phyloP scores from a whole-genome alignment of 2,113 vertebrate genomes.

The Ia io region DNA sequence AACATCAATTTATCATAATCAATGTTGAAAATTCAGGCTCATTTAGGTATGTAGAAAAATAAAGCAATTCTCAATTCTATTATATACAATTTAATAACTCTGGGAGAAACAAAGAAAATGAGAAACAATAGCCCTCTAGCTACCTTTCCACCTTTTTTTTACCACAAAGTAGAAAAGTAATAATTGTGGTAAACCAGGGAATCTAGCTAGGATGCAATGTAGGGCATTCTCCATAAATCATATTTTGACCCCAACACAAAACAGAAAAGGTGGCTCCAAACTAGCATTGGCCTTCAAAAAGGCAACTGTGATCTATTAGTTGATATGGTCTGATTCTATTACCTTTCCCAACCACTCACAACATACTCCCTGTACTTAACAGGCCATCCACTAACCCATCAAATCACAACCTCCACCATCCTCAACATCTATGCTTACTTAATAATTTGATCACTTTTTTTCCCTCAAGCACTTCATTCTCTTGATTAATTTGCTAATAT shows the following conservation, averaged over 20 bases:
- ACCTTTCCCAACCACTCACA: background rate
- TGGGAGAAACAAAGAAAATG: background rate
- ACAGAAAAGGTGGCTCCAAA: background rate
- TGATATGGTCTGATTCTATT: background rate
- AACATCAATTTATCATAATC: background rate
- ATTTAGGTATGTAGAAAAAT: background rate
- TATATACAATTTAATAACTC: background rate
- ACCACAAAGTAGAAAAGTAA: constrained; percentile 7
- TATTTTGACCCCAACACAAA: background rate
- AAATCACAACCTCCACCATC: background rate
- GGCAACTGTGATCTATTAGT: background rate
- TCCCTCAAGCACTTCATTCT: background rate
- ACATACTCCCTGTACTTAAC: background rate
- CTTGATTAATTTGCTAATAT: background rate
- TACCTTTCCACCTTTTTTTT: constrained; percentile 38
- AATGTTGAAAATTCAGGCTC: background rate
- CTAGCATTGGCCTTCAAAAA: background rate
- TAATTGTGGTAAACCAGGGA: background rate
- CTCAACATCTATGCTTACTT: background rate
- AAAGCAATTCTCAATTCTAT: constrained; percentile 18
- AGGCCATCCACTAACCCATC: background rate
- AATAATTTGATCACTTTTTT: background rate
- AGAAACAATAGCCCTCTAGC: background rate
- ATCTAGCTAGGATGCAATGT: background rate
- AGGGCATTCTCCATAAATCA: background rate